phyloP scores from a whole-genome alignment of 2,113 vertebrate species.

The Hippocampus barbouri region DNA sequence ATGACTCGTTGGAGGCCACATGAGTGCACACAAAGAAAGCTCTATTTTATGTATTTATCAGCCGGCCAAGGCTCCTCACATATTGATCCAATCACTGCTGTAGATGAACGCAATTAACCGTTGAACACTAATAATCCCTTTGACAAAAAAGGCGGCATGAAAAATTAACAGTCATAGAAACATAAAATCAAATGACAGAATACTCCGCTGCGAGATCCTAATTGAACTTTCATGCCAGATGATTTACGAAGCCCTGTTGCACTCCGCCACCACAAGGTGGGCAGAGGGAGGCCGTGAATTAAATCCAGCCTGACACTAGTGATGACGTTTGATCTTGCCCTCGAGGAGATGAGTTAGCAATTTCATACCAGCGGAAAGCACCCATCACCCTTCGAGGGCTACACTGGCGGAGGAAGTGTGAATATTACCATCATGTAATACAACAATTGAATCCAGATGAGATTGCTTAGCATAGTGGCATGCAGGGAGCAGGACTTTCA shows the following conservation, averaged over 20 bases:
- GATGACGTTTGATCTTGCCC: slow-evolving; percentile 58
- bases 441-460: slow-evolving; percentile 48
- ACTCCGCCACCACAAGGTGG: slow-evolving; percentile 49
- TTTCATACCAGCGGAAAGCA: slow-evolving; percentile 59
- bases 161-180: neutral
- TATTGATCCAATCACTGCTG: neutral
- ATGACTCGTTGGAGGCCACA: slow-evolving; percentile 58
- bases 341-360: slow-evolving; percentile 61
- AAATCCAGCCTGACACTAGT: slow-evolving; percentile 55
- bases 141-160: neutral
- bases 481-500: neutral
- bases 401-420: slow-evolving; percentile 51
- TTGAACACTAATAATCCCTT: neutral
- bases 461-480: slow-evolving; percentile 31
- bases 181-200: neutral
- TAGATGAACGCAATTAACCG: neutral
- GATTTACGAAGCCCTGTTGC: slow-evolving; percentile 45
- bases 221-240: slow-evolving; percentile 43
- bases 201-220: slow-evolving; percentile 22
- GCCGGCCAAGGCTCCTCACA: neutral
- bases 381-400: slow-evolving; percentile 57
- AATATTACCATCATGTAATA: slow-evolving; percentile 59
- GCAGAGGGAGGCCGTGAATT: slow-evolving; percentile 53
- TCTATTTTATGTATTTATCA: neutral
- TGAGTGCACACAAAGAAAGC: slow-evolving; percentile 21